A percentile compares a stretch with the other conserved stretches of the same genome.
Conservation (phyloP, 2,888 invertebrate genomes). For the Noctua fimbriata region DNA sequence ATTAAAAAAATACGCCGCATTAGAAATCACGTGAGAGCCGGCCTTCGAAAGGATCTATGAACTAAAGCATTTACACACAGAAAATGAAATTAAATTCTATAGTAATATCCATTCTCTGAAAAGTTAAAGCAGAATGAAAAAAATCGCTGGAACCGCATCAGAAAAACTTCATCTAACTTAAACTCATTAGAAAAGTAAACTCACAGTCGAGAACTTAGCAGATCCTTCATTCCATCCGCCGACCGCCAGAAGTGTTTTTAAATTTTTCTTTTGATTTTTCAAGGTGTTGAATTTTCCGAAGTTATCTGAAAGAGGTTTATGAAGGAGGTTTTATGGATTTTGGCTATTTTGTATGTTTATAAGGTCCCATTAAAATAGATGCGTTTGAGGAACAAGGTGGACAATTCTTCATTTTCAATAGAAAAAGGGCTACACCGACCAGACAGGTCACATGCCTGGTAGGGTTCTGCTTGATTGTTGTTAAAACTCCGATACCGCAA, state of each 20-base stretch:
- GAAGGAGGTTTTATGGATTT: too few relatives aligned
- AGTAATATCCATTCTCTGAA: neutral
- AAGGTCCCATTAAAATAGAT: too few relatives aligned
- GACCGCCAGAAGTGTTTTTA: conserved; percentile 92
- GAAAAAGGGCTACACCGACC: neutral
- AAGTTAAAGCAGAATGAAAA: neutral
- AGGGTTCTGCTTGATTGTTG: neutral
- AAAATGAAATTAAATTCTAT: neutral
- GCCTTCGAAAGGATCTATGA: too few relatives aligned
- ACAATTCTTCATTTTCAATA: neutral
- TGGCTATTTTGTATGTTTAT: too few relatives aligned
- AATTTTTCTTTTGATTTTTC: conserved; percentile 86
- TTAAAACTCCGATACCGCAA: neutral
- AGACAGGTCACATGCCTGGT: neutral
- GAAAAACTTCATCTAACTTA: conserved; percentile 18
- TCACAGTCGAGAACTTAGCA: conserved; percentile 89
- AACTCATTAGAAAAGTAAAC: conserved; percentile 62
- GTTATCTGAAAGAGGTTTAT: conserved; percentile 79
- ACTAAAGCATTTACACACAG: neutral
- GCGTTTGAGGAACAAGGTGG: neutral
- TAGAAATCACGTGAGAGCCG: neutral
- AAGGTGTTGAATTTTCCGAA: conserved; percentile 89
- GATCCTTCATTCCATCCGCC: conserved; percentile 93
- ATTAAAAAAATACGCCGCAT: neutral
- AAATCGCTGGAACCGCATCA: neutral